Conservation (phyloP, 2,113 vertebrate species). For the Dasyprocta punctata region DNA sequence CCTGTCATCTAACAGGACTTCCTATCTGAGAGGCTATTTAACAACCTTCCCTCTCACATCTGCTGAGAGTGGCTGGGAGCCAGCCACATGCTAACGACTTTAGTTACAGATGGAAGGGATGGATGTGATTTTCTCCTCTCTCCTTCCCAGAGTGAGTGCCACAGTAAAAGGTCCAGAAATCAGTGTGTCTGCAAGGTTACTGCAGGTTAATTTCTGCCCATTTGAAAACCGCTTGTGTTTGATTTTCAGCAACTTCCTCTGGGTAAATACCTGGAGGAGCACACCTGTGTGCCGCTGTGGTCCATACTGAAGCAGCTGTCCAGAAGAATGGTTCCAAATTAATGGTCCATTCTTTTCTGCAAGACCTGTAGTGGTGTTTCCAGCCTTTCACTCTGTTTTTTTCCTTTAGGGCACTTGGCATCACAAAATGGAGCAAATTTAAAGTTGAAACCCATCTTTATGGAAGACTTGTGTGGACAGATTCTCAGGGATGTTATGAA, state of each 20-base stretch:
- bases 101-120: neutral
- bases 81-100: neutral
- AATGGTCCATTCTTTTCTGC: neutral
- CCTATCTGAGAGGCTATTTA: slow-evolving; percentile 18
- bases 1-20: slow-evolving; percentile 53
- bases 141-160: neutral
- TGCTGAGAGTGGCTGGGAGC: neutral
- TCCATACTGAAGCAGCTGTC: neutral
- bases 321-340: neutral
- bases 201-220: slow-evolving; percentile 14
- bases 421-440: neutral
- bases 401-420: neutral
- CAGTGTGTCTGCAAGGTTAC: neutral
- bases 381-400: neutral
- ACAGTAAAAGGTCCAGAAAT: neutral
- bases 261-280: neutral
- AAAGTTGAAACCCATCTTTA: neutral
- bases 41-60: slow-evolving; percentile 36
- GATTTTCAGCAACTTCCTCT: slow-evolving; percentile 1
- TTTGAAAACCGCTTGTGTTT: slow-evolving; percentile 25
- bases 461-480: neutral
- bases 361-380: neutral
- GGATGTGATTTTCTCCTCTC: neutral
- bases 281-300: neutral
- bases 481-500: neutral